Base-by-base conservation (phyloP, 2,888 invertebrate species). In the Acanthosepion pharaonis region DNA sequence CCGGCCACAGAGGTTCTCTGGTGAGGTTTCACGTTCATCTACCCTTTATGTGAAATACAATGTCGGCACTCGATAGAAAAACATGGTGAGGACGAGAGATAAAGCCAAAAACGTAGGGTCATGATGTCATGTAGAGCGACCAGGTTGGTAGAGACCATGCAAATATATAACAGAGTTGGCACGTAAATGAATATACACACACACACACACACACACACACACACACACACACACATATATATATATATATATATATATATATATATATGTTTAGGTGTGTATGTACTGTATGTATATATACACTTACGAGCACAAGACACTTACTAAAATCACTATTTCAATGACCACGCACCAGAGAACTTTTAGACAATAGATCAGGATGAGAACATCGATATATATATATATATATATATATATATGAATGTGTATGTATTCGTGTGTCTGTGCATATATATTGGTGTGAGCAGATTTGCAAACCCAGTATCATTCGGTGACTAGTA, bases 11-110 rank as follows among this genome's bases (percentile, higher is more conserved):
- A 78, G 78, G 78, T 78, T 78, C 78, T 78, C n/a, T 15, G 33
- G 78, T n/a, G 78, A 78, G 78, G 78, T 78, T 78, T 78, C 78
- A 33, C 78, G n/a, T n/a, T n/a, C 78, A n/a, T 78, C 78, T 33
- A 78, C 78, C 78, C n/a, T 78, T 78, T 78, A 33, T 78, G n/a
- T 78, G 9, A 33, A 78, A 33, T 33, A 78, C 78, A 78, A n/a
- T 78, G 78, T 78, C 78, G 78, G n/a, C 78, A 78, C n/a, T 78
- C n/a, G n/a, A 78, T 33, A 78, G 78, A 78, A n/a, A 78, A 20
- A 78, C 78, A 78, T 78, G n/a, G 78, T 11, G n/a, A 78, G n/a
- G 11, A 23, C n/a, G 78, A 8, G n/a, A n/a, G 78, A 78, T n/a
- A 8, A 78, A n/a, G 78, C 78, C 78, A 33, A 78, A 78, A 11